Percentiles rank a stretch among this genome's conserved stretches.
Conservation (phyloP, 2,888 invertebrate species). For the Antheraea assamensis region DNA sequence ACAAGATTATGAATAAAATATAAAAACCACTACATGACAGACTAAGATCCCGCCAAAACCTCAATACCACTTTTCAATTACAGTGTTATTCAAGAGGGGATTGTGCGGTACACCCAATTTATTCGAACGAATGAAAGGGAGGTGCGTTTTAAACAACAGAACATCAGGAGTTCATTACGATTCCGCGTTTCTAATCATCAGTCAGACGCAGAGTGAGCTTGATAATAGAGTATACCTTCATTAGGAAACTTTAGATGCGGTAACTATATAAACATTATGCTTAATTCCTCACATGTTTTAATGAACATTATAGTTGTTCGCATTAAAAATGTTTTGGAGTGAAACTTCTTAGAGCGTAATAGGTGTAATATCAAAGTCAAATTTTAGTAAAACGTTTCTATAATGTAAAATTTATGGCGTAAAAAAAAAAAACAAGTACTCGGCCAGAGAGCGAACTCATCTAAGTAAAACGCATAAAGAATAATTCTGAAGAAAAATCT, state of each 20-base stretch:
- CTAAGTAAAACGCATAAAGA: no score
- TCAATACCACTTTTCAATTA: constrained; percentile 13
- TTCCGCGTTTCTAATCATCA: constrained; percentile 57
- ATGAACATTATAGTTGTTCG: background rate
- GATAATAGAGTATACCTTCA: constrained; percentile 36
- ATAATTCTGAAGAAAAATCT: background rate
- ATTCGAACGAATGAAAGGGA: constrained; percentile 34
- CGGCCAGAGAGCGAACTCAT: background rate
- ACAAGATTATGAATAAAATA: no score
- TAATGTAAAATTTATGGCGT: background rate
- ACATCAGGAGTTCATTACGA: constrained; percentile 58
- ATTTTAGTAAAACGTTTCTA: background rate
- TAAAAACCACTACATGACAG: no score
- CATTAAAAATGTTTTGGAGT: background rate
- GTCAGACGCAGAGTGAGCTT: constrained; percentile 47
- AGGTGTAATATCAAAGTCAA: background rate
- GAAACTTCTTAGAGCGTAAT: background rate
- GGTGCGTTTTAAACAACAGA: constrained; percentile 48
- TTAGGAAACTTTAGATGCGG: constrained; percentile 28
- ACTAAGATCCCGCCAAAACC: no score
- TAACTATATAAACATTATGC: background rate
- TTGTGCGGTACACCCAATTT: constrained; percentile 43
- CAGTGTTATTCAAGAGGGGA: constrained; percentile 22
- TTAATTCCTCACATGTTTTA: background rate
- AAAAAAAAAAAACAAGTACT: background rate